Evolutionary conservation across 2,888 invertebrate genomes (phyloP), one percentile per base, ranked within the genome.

Genomic region (Campoplex capitator): DNA sequence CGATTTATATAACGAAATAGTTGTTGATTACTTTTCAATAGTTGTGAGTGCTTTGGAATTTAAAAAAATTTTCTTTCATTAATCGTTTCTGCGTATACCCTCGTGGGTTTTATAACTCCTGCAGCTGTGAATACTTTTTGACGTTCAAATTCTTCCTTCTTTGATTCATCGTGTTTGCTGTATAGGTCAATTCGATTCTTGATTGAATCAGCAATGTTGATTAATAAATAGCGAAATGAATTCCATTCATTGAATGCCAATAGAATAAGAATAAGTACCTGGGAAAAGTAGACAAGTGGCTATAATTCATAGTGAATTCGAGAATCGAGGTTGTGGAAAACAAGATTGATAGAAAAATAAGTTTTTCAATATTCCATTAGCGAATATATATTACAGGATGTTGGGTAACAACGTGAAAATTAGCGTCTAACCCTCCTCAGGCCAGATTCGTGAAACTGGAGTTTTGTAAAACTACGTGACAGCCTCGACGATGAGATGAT

Each of bases 401-500:
- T 23, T 81, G 32, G 28, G 81, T 74, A 81, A 77, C 42, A 74
- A 81, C 74, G 86, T 77, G 84, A 84, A 84, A 86, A 84, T 86
- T 81, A 86, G 68, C 23, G 38, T 76, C 32, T 68, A 70, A 71
- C 48, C 48, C 32, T 16, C 42, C 54, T 58, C 85, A 48, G 45
- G 65, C 48, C 45, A 56, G 68, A 42, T 56, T 45, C 23, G 42
- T 56, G 56, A 42, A 51, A 54, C 48, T 4, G 58, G 67, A 51
- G 68, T 77, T 54, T 65, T 35, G 48, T 42, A 56, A 32, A 74
- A 75, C 56, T 75, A 86, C 81, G 77, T 86, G 86, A 86, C 86
- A 84, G 84, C 77, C 62, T 77, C 78, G 77, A 78, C 84, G 84
- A 77, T 68, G 73, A 84, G 81, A 86, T 86, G 86, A 86, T 86